A percentile compares a stretch with the other conserved stretches of the same genome.
phyloP scores from a whole-genome alignment of 2,797 vertebrate genomes.

The Pteronotus mesoamericanus region DNA sequence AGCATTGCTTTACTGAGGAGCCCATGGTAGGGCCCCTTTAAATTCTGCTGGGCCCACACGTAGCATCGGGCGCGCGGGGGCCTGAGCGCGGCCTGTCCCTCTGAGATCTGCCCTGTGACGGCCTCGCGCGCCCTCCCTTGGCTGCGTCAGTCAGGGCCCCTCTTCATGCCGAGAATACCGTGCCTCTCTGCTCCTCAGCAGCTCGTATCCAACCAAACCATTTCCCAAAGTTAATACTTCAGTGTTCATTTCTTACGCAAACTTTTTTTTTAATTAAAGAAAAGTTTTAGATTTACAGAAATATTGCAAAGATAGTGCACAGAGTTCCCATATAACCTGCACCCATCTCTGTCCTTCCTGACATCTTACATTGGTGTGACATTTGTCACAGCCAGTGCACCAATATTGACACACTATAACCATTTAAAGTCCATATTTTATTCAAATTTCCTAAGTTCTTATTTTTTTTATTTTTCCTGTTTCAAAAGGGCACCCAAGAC shows the following conservation, averaged over 20 bases:
- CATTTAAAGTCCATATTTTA: not conserved
- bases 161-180: not conserved
- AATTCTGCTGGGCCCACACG: not conserved
- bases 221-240: not conserved
- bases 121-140: not conserved
- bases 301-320: not conserved
- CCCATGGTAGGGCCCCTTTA: not conserved
- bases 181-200: not conserved
- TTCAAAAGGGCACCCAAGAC: not conserved
- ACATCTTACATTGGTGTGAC: not conserved
- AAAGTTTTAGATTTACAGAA: not conserved
- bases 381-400: not conserved
- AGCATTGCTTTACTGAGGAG: not conserved
- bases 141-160: not conserved
- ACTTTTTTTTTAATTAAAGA: not conserved
- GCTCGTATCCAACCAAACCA: not conserved
- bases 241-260: not conserved
- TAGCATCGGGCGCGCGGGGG: not conserved
- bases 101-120: too few relatives aligned
- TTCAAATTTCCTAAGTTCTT: not conserved
- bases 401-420: not conserved
- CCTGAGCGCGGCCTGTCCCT: rapidly evolving
- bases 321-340: not conserved
- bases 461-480: not conserved
- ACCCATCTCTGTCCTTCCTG: not conserved